A percentile compares a stretch with the other conserved stretches of the same genome.
These are phyloP conservation scores for Neopelma chrysocephalum DNA, from an alignment of 2,797 vertebrate genomes.

Conservation along the genomic window DNA sequence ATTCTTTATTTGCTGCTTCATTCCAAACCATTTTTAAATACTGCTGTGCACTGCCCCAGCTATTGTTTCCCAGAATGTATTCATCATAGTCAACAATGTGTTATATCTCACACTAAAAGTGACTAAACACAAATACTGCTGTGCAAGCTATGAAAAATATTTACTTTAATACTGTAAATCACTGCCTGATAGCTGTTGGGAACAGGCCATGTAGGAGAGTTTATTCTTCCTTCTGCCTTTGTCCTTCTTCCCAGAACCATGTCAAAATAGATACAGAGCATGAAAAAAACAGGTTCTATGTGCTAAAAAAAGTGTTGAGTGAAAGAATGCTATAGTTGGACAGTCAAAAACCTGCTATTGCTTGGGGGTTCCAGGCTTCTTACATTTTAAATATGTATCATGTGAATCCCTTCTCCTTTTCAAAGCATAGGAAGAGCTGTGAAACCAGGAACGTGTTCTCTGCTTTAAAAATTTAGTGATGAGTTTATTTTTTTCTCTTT, in stretches of 20 bases:
- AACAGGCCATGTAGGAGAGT: background rate
- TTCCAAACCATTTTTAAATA: background rate
- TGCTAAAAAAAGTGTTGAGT: background rate
- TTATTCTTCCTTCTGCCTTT: background rate
- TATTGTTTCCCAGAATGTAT: background rate
- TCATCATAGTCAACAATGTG: background rate
- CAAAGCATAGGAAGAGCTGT: background rate
- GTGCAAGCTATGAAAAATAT: conserved; percentile 22
- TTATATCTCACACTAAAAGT: background rate
- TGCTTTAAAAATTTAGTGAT: background rate
- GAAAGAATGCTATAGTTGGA: background rate
- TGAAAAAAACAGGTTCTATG: background rate
- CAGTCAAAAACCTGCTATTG: background rate
- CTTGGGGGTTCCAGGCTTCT: background rate
- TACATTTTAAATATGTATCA: background rate
- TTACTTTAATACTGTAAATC: conserved; percentile 25
- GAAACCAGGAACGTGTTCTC: background rate
- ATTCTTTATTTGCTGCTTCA: background rate
- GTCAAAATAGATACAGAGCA: background rate
- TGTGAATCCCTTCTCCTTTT: background rate
- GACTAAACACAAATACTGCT: conserved; percentile 3
- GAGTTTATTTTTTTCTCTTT: background rate
- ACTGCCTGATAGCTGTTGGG: background rate
- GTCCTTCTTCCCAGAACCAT: background rate
- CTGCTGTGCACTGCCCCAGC: background rate